Conservation (phyloP, 1,140 invertebrate species). For the Thaumetopoea pityocampa region DNA sequence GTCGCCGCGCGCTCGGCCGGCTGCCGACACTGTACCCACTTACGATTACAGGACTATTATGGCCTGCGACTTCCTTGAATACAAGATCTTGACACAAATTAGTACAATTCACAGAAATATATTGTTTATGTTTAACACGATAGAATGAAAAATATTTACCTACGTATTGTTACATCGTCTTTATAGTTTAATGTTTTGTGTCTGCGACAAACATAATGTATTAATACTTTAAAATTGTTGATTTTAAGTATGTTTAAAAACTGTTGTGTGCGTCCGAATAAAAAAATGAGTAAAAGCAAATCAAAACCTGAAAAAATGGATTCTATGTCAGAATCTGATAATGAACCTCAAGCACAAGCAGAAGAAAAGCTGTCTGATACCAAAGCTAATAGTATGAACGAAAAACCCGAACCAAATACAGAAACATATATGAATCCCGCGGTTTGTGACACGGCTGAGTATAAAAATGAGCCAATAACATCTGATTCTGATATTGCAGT, state of each 20-base stretch:
- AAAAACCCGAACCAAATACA: conserved; percentile 26
- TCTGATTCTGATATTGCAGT: neutral
- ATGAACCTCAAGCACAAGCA: conserved; percentile 11
- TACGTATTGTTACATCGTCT: conserved; percentile 31
- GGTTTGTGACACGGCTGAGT: neutral
- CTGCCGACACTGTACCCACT: conserved; percentile 38
- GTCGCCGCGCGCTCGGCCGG: conserved; percentile 66
- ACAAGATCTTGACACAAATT: conserved; percentile 10
- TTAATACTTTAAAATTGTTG: conserved; percentile 25
- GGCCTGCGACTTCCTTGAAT: conserved; percentile 20
- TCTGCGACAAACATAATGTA: conserved; percentile 18
- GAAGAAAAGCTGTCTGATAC: conserved; percentile 17
- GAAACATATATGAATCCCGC: conserved; percentile 5
- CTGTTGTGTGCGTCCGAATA: conserved; percentile 71
- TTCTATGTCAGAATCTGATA: conserved; percentile 24
- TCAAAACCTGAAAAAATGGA: conserved; percentile 56
- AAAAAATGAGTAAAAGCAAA: conserved; percentile 69
- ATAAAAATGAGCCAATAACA: neutral
- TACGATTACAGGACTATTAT: conserved; percentile 28
- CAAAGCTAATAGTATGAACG: conserved; percentile 4
- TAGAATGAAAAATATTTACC: conserved; percentile 21
- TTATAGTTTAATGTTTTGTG: conserved; percentile 33
- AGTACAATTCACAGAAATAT: neutral
- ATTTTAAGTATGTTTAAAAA: conserved; percentile 74
- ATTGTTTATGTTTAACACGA: conserved; percentile 14